Conservation (phyloP, 1,140 invertebrate genomes). For the Trichonephila clavata region DNA sequence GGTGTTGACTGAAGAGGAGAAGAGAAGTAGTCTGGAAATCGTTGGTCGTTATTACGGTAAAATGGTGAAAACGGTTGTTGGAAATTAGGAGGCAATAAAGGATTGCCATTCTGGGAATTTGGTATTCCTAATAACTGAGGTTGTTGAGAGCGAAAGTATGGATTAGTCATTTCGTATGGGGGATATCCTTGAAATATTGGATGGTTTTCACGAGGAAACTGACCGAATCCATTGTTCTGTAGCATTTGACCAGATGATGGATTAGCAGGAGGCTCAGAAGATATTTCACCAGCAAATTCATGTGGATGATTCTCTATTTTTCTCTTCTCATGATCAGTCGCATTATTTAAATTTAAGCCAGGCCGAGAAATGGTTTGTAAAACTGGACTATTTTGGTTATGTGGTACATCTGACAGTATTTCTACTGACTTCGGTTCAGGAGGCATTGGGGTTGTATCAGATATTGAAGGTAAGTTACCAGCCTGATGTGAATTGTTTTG, state of each 20-base stretch:
- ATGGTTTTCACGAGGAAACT: neutral
- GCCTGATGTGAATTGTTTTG: neutral
- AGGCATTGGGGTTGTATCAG: neutral
- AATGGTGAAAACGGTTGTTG: neutral
- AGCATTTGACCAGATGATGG: neutral
- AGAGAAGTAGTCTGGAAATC: neutral
- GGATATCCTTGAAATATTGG: constrained; percentile 27
- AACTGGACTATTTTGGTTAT: neutral
- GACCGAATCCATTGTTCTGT: neutral
- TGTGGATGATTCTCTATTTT: neutral
- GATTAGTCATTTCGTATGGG: constrained; percentile 5
- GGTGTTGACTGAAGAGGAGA: neutral
- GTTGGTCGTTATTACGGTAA: neutral
- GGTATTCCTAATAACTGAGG: neutral
- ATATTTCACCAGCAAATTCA: neutral
- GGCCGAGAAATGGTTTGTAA: neutral
- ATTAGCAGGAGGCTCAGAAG: neutral
- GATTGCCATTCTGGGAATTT: neutral
- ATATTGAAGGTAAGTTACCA: neutral
- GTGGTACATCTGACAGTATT: neutral
- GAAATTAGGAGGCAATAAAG: neutral
- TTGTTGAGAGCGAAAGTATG: neutral
- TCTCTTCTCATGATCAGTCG: neutral
- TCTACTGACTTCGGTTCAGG: constrained; percentile 6
- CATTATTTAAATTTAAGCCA: neutral